A percentile compares a stretch with the other conserved stretches of the same genome.
phyloP scores from a whole-genome alignment of 2,113 vertebrate species.

The Leptocoma aspasia region DNA sequence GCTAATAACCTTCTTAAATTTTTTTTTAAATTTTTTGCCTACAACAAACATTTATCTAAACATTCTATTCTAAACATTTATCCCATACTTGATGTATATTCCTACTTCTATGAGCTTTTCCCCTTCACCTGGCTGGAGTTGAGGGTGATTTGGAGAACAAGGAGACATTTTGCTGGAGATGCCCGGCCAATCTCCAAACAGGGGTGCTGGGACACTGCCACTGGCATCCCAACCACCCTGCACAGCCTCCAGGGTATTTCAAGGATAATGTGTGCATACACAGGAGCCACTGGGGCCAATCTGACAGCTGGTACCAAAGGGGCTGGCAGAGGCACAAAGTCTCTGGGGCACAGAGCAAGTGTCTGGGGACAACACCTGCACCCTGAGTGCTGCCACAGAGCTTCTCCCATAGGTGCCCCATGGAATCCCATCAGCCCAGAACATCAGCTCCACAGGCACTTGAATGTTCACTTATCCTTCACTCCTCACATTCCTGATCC shows the following conservation, averaged over 20 bases:
- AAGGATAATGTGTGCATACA: background rate
- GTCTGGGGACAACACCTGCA: background rate
- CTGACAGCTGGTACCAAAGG: background rate
- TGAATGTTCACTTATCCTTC: background rate
- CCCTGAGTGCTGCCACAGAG: accelerated
- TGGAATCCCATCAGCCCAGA: background rate
- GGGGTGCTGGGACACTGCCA: background rate
- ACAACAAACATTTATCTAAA: background rate
- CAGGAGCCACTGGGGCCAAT: background rate
- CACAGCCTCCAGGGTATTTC: background rate
- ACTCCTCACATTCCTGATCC: background rate
- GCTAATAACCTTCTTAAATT: background rate
- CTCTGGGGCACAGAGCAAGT: background rate
- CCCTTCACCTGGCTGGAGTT: background rate
- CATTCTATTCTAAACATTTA: background rate
- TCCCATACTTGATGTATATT: background rate
- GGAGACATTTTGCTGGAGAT: background rate
- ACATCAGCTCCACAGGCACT: background rate
- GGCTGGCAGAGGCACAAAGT: background rate
- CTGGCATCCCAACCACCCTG: background rate
- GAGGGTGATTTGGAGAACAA: background rate
- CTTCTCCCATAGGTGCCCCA: background rate
- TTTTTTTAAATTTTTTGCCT: background rate
- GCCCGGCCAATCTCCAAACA: background rate
- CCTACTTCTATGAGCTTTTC: background rate